These are phyloP conservation scores for Dipodomys stephensi DNA, from an alignment of 2,113 vertebrate genomes.

Conservation along the genomic window DNA sequence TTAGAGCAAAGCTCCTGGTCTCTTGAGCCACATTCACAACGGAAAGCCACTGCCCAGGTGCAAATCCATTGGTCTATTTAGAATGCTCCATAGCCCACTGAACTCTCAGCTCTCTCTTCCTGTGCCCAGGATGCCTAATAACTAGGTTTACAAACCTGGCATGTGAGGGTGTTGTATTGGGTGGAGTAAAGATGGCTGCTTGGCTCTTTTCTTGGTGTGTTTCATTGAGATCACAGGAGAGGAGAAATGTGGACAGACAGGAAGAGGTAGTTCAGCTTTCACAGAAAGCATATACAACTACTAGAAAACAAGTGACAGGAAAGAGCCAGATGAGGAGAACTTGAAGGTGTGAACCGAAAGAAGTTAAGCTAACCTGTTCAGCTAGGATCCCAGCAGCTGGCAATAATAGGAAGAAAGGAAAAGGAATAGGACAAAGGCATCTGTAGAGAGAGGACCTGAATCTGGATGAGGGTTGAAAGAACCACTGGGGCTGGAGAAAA, in stretches of 20 bases:
- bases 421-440: not conserved
- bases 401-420: not conserved
- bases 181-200: constrained; percentile 48
- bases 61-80: constrained; percentile 12
- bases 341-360: not conserved
- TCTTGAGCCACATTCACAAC: not conserved
- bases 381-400: not conserved
- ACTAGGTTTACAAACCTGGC: not conserved
- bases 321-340: constrained; percentile 1
- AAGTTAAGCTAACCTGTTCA: not conserved
- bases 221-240: constrained; percentile 9
- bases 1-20: not conserved
- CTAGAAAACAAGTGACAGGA: not conserved
- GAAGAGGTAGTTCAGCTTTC: not conserved
- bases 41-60: not conserved
- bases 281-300: constrained; percentile 5
- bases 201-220: constrained; percentile 24
- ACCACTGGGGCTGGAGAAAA: not conserved
- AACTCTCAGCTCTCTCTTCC: not conserved
- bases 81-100: not conserved
- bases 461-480: not conserved
- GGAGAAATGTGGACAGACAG: not conserved
- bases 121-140: not conserved
- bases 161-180: constrained; percentile 30
- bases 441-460: not conserved